Evolutionary conservation across 1,140 invertebrate genomes (phyloP).

Genomic region (Mycetomoellerius zeteki): DNA sequence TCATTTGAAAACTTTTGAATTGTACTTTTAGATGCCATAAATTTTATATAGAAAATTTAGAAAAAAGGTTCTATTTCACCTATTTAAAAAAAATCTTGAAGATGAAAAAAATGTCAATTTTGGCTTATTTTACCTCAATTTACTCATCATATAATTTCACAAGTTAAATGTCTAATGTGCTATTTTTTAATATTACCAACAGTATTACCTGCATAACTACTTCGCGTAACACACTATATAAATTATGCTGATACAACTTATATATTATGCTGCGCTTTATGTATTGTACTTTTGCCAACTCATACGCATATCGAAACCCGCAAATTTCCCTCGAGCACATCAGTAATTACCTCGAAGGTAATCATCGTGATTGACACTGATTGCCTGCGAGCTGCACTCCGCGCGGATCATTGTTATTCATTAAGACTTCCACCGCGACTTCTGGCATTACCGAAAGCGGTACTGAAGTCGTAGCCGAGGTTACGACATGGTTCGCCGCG

Average conservation of each 20-base stretch:
- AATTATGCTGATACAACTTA: constrained; percentile 16
- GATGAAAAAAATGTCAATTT: too few species aligned
- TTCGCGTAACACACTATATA: too few species aligned
- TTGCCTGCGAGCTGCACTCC: constrained; percentile 60
- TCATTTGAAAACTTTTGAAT: too few species aligned
- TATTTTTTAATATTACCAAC: too few species aligned
- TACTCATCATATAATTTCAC: too few species aligned
- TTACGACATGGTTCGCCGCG: constrained; percentile 67
- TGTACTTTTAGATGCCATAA: too few species aligned
- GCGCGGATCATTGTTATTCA: constrained; percentile 65
- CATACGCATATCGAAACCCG: constrained; percentile 29
- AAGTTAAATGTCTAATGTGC: too few species aligned
- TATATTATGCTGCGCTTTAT: neutral
- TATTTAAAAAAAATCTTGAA: too few species aligned
- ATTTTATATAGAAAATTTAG: too few species aligned
- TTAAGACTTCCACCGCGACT: constrained; percentile 61
- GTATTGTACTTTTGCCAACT: constrained; percentile 34
- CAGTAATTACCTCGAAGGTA: constrained; percentile 46
- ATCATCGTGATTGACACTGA: constrained; percentile 75
- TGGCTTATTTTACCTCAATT: too few species aligned
- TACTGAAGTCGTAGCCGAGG: constrained; percentile 30
- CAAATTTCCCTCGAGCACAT: constrained; percentile 44
- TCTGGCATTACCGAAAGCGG: constrained; percentile 72
- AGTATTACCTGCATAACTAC: too few species aligned
- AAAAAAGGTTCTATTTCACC: too few species aligned